Percentiles rank a stretch among this genome's conserved stretches.
phyloP scores from a whole-genome alignment of 2,888 invertebrate genomes.

The Uloborus plumipes region DNA sequence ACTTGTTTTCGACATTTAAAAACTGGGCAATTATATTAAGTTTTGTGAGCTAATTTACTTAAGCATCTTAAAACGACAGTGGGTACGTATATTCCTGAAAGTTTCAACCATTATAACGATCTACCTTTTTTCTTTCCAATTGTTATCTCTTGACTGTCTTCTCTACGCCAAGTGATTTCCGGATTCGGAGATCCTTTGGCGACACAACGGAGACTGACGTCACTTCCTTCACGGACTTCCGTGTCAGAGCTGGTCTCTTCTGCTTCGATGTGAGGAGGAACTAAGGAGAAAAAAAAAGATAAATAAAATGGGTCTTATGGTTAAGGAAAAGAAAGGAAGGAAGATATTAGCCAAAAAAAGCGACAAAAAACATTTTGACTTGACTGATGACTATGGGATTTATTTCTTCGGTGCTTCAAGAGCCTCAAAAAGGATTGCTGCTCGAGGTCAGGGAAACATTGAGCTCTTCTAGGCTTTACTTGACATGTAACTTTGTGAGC shows the following conservation, averaged over 20 bases:
- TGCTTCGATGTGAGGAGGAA: slow-evolving; percentile 93
- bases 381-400: slow-evolving; percentile 49
- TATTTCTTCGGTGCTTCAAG: slow-evolving; percentile 47
- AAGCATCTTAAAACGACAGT: no score
- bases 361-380: slow-evolving; percentile 31
- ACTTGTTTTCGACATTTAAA: no score
- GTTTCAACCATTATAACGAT: background rate
- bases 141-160: slow-evolving; percentile 71
- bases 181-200: slow-evolving; percentile 91
- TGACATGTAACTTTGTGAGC: slow-evolving; percentile 22
- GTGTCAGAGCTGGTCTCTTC: slow-evolving; percentile 91
- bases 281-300: slow-evolving; percentile 73
- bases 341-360: slow-evolving; percentile 47
- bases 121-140: slow-evolving; percentile 61
- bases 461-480: slow-evolving; percentile 28
- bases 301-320: no score
- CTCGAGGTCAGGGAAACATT: slow-evolving; percentile 40
- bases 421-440: slow-evolving; percentile 42
- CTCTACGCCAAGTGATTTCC: slow-evolving; percentile 90
- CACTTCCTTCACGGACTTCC: slow-evolving; percentile 89
- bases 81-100: no score
- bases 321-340: slow-evolving; percentile 38
- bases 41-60: no score
- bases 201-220: slow-evolving; percentile 89
- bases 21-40: no score